Evolutionary conservation across 2,888 invertebrate genomes (phyloP), one percentile per base, ranked within the genome.

Genomic region (Clostera curtula): DNA sequence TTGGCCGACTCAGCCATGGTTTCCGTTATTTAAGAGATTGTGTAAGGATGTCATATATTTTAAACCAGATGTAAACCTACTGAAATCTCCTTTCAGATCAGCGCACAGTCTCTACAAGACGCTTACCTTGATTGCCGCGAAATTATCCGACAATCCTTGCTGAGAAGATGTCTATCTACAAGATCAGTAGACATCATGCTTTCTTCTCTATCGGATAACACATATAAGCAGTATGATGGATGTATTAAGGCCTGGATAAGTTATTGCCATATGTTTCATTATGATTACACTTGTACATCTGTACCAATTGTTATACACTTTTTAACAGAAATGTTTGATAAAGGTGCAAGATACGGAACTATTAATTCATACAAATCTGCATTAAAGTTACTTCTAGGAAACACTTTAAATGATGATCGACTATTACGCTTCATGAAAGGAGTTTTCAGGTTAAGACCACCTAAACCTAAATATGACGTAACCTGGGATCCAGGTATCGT

Each of bases 1-100:
- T 17, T 39, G 39, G 35, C 24, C 32, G 6, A 22, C 35, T 1
- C 39, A 40, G 16, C 31, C 39, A 1, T 38, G 34, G 38, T 38
- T 25, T 8, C 38, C 34, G 6, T 6, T 39, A 1, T 29, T 29
- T 7, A 6, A 29, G 8, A 33, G 21, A 16, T 2, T 39, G n/a
- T n/a, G n/a, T n/a, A n/a, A n/a, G n/a, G n/a, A n/a, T n/a, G n/a
- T n/a, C 2, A 8, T 38, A 3, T 22, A 12, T 14, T 38, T 38
- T 27, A n/a, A 18, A 1, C 33, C 39, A 3, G 12, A 29, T 19
- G 12, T 8, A 4, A 21, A 32, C 2, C n/a, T 34, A 4, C 16
- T 38, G 9, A 29, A 2, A 5, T 39, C 32, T 29, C 34, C 30
- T 36, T 34, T 31, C 36, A 36, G 34, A 16, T n/a, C 8, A 1